Evolutionary conservation across 2,888 invertebrate species (phyloP).

Genomic region (Lasioglossum calceatum): DNA sequence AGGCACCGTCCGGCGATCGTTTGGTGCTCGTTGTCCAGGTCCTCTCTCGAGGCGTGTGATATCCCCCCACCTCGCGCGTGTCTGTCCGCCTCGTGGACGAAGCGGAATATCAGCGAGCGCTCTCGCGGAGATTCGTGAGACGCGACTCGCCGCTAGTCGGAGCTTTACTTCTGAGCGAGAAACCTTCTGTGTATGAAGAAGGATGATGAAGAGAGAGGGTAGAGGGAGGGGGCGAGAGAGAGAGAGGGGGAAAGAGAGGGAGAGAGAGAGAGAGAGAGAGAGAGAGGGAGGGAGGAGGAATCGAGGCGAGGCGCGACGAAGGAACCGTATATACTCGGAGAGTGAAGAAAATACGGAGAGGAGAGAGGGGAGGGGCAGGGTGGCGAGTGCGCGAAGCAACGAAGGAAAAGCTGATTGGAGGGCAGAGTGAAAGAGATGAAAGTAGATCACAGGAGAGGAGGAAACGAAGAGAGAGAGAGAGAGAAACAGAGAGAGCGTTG

Average conservation of each 20-base stretch:
- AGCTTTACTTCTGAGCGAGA: constrained; percentile 18
- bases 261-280: neutral
- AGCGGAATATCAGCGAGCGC: constrained; percentile 69
- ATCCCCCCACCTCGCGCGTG: constrained; percentile 60
- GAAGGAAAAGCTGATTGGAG: constrained; percentile 23
- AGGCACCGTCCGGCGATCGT: constrained; percentile 73
- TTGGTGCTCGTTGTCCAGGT: constrained; percentile 73
- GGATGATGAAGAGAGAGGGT: neutral
- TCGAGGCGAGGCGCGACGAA: constrained; percentile 42
- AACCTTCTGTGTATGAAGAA: neutral
- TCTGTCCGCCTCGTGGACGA: constrained; percentile 61
- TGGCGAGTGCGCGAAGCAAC: neutral
- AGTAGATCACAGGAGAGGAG: constrained; percentile 5
- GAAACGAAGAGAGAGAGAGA: constrained; percentile 25
- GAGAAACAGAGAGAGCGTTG: constrained; percentile 22
- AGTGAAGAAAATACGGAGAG: constrained; percentile 25
- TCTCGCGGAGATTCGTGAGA: constrained; percentile 70
- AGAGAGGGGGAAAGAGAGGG: neutral
- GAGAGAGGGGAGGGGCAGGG: neutral
- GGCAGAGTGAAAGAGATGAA: constrained; percentile 37
- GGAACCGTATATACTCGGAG: constrained; percentile 45
- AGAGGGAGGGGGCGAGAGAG: neutral
- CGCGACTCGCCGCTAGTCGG: constrained; percentile 56
- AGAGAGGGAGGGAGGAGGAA: constrained; percentile 16
- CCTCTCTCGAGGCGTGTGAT: constrained; percentile 74